These are phyloP conservation scores for Dipodomys merriami DNA, from an alignment of 2,113 vertebrate genomes.

Conservation along the genomic window DNA sequence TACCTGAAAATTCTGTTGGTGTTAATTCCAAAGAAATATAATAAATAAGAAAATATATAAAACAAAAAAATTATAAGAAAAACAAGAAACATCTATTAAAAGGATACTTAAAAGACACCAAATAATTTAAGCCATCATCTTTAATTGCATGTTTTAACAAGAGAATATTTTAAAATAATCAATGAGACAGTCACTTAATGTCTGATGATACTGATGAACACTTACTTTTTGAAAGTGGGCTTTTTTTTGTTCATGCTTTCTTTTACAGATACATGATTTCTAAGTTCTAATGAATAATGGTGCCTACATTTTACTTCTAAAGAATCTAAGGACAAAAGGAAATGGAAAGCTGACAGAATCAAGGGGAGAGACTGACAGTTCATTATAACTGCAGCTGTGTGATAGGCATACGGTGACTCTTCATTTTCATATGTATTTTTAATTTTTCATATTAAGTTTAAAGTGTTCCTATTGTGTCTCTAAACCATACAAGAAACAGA, in stretches of 20 bases:
- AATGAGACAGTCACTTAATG: neutral
- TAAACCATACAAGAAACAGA: neutral
- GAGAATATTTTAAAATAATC: neutral
- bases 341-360: neutral
- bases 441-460: neutral
- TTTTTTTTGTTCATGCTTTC: neutral
- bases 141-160: conserved; percentile 1
- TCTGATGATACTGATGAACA: neutral
- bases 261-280: conserved; percentile 2
- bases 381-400: neutral
- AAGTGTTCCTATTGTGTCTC: neutral
- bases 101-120: neutral
- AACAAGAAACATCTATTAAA: neutral
- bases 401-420: too few species aligned
- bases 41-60: neutral
- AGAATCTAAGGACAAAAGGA: neutral
- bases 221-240: neutral
- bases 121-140: neutral
- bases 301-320: neutral
- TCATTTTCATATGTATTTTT: neutral
- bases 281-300: neutral
- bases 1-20: neutral
- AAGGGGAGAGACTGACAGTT: neutral
- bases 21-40: neutral
- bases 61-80: neutral